A percentile compares a stretch with the other conserved stretches of the same genome.
phyloP scores from a whole-genome alignment of 2,113 vertebrate species.

The Pseudopodoces humilis region DNA sequence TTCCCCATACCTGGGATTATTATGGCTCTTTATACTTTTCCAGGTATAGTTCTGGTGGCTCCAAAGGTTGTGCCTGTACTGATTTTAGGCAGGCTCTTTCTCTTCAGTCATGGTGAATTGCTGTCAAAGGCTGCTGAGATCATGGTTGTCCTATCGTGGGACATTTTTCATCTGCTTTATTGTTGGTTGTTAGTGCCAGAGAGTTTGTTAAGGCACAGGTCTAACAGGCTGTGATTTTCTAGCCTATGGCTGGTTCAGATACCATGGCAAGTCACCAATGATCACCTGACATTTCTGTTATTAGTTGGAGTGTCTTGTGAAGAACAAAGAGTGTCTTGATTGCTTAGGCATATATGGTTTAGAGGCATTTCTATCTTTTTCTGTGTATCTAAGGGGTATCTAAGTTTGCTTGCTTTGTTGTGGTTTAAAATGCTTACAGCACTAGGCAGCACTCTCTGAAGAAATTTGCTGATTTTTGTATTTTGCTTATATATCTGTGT shows the following conservation, averaged over 20 bases:
- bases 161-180: neutral
- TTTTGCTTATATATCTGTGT: neutral
- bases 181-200: neutral
- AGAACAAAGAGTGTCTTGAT: neutral
- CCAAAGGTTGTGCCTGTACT: neutral
- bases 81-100: neutral
- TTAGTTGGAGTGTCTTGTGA: neutral
- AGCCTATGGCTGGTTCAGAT: neutral
- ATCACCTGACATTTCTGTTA: neutral
- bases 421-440: neutral
- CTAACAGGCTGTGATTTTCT: neutral
- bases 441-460: neutral
- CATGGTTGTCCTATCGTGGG: neutral
- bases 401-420: neutral
- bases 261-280: neutral
- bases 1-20: neutral
- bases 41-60: neutral
- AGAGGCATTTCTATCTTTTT: neutral
- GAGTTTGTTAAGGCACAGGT: neutral
- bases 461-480: neutral
- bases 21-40: neutral
- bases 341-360: neutral
- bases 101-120: accelerated
- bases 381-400: neutral
- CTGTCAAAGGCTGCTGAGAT: neutral